Percentiles rank a stretch among this genome's conserved stretches.
These are phyloP conservation scores for Spheniscus humboldti DNA, from an alignment of 2,797 vertebrate genomes.

Conservation along the genomic window DNA sequence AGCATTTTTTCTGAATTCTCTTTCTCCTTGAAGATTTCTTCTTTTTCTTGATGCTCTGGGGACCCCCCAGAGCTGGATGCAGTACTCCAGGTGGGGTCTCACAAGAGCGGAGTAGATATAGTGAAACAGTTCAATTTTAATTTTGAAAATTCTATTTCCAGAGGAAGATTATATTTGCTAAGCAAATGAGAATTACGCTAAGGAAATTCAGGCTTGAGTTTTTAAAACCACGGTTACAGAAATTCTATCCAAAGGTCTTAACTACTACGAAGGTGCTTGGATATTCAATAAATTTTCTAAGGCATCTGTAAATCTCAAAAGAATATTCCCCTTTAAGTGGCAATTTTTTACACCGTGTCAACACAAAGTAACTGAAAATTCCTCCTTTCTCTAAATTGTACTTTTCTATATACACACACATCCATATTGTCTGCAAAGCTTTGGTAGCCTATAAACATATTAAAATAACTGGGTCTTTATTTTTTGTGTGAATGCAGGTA, in stretches of 20 bases:
- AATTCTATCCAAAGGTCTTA: background rate
- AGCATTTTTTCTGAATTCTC: background rate
- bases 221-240: background rate
- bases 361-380: background rate
- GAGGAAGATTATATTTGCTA: background rate
- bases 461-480: background rate
- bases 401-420: background rate
- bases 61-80: background rate
- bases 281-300: background rate
- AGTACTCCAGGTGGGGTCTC: background rate
- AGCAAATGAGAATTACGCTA: background rate
- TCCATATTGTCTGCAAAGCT: background rate
- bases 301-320: background rate
- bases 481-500: background rate
- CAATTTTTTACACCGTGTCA: background rate
- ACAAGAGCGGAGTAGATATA: background rate
- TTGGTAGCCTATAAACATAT: background rate
- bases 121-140: background rate
- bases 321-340: background rate
- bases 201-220: background rate
- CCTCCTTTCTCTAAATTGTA: background rate
- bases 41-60: background rate
- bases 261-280: background rate
- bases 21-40: background rate
- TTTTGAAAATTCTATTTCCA: background rate